A percentile compares a stretch with the other conserved stretches of the same genome.
phyloP scores from a whole-genome alignment of 2,797 vertebrate genomes.

The Aratinga solstitialis region DNA sequence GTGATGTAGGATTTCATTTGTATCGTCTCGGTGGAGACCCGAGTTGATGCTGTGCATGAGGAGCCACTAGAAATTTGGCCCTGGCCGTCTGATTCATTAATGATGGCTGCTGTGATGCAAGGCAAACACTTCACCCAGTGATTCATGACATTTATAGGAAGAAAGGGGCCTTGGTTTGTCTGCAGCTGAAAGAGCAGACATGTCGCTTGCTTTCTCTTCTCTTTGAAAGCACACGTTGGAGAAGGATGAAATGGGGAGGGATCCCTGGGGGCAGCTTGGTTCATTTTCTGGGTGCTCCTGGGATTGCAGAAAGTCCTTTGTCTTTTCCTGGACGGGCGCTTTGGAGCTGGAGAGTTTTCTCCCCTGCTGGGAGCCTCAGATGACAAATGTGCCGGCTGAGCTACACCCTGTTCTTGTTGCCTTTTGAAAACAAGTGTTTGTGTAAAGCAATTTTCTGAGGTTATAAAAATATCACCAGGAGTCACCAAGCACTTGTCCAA shows the following conservation, averaged over 20 bases:
- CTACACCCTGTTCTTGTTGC: background rate
- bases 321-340: background rate
- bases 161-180: background rate
- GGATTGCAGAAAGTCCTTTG: background rate
- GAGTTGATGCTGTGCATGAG: rapidly evolving
- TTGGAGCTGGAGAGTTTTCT: background rate
- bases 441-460: background rate
- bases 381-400: background rate
- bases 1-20: rapidly evolving
- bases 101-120: background rate
- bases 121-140: background rate
- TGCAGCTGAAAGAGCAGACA: background rate
- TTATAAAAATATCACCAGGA: background rate
- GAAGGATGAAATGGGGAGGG: background rate
- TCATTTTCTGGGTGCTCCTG: rapidly evolving
- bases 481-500: rapidly evolving
- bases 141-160: background rate
- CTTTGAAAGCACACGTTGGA: rapidly evolving
- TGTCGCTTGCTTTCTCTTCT: background rate
- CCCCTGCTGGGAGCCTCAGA: rapidly evolving
- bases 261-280: rapidly evolving
- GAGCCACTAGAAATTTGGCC: background rate
- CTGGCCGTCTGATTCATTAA: background rate
- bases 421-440: background rate
- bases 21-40: rapidly evolving